Evolutionary conservation across 2,797 vertebrate species (phyloP).

Genomic region (Pteropus rufus): DNA sequence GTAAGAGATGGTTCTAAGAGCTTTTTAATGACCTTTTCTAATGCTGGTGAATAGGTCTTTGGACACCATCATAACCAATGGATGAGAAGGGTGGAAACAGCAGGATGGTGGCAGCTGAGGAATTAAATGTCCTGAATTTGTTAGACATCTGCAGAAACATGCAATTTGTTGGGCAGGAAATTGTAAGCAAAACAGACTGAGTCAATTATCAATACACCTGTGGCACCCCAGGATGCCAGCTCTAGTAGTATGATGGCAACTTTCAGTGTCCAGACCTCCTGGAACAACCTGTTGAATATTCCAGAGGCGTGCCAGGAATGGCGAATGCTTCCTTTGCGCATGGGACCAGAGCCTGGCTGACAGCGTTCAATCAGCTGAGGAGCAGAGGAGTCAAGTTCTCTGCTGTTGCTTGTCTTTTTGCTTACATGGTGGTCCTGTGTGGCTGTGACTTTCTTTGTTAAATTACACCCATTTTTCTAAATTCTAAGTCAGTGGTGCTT

Average conservation of each 20-base stretch:
- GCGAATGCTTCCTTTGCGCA: constrained; percentile 32
- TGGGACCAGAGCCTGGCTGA: constrained; percentile 35
- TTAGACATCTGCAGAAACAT: constrained; percentile 74
- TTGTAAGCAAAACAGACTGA: constrained; percentile 78
- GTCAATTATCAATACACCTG: constrained; percentile 78
- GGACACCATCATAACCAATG: constrained; percentile 53
- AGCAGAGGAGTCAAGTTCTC: neutral
- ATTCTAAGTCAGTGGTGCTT: neutral
- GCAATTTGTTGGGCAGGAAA: constrained; percentile 69
- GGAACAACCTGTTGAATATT: constrained; percentile 65
- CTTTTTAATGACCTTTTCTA: constrained; percentile 71
- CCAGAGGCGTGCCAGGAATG: neutral
- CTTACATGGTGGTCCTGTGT: neutral
- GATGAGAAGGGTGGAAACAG: constrained; percentile 57
- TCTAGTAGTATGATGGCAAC: constrained; percentile 50
- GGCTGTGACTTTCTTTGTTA: neutral
- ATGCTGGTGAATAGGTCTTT: constrained; percentile 50
- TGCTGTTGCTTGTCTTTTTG: neutral
- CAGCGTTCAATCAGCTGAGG: neutral
- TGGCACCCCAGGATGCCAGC: constrained; percentile 67
- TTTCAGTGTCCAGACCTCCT: constrained; percentile 52
- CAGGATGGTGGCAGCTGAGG: constrained; percentile 64
- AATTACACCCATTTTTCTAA: neutral
- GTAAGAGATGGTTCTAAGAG: constrained; percentile 69
- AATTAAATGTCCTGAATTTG: constrained; percentile 72